These are phyloP conservation scores for Odocoileus virginianus DNA, from an alignment of 2,113 vertebrate genomes.

Conservation along the genomic window DNA sequence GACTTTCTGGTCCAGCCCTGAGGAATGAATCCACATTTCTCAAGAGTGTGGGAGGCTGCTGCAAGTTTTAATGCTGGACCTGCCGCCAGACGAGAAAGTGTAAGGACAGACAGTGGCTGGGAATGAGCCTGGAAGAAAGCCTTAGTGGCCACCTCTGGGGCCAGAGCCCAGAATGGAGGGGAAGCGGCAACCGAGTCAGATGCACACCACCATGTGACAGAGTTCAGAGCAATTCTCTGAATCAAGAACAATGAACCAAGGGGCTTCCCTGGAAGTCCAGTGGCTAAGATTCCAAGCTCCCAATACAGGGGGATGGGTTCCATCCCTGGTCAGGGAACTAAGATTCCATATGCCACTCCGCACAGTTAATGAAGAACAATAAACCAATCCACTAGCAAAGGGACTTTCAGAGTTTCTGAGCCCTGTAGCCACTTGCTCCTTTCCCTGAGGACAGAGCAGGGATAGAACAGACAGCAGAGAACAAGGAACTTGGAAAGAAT, in stretches of 20 bases:
- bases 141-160: neutral
- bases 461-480: neutral
- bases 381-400: neutral
- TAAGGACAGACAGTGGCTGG: neutral
- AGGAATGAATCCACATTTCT: neutral
- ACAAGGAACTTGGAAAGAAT: neutral
- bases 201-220: neutral
- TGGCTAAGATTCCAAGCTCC: neutral
- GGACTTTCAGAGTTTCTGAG: neutral
- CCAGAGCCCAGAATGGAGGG: neutral
- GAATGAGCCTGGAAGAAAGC: neutral
- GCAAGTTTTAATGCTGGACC: neutral
- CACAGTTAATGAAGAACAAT: neutral
- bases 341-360: neutral
- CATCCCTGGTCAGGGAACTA: neutral
- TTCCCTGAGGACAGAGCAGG: neutral
- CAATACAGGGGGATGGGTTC: neutral
- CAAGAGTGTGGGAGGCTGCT: neutral
- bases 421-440: neutral
- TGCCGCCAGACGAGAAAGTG: neutral
- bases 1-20: neutral
- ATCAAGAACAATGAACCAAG: neutral
- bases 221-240: neutral
- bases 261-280: neutral
- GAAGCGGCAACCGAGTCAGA: no score